These are phyloP conservation scores for Ganaspis brasiliensis DNA, from an alignment of 2,888 invertebrate species.

Conservation along the genomic window DNA sequence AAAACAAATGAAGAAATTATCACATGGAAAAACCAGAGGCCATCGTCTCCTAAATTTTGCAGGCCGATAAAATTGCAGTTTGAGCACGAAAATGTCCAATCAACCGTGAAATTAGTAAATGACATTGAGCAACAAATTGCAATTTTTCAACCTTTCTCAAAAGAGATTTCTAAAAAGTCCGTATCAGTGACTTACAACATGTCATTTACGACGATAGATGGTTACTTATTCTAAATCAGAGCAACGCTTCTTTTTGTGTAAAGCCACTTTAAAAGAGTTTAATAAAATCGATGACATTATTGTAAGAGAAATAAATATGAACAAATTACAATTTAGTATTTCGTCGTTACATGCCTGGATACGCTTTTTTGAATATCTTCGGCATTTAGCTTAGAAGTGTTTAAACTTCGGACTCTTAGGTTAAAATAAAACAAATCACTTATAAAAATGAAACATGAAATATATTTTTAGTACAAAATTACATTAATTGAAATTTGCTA, in stretches of 20 bases:
- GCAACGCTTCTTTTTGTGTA: not conserved
- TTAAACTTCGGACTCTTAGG: no score
- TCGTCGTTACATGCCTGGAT: not conserved
- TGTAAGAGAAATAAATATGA: not conserved
- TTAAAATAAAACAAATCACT: no score
- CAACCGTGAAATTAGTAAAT: conserved; percentile 44
- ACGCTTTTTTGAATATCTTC: not conserved
- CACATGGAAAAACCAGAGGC: conserved; percentile 53
- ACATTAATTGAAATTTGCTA: no score
- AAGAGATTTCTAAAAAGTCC: conserved; percentile 44
- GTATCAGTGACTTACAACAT: conserved; percentile 22
- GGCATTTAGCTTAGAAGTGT: not conserved
- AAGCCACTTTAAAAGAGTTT: conserved; percentile 15
- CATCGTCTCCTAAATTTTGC: conserved; percentile 55
- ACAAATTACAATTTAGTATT: not conserved
- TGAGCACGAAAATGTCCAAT: conserved; percentile 48
- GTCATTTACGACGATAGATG: conserved; percentile 56
- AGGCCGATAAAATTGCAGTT: conserved; percentile 58
- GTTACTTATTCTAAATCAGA: conserved; percentile 14
- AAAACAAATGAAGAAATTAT: conserved; percentile 37
- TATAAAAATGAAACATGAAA: no score
- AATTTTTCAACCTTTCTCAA: conserved; percentile 46
- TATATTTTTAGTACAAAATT: no score
- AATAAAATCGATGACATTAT: conserved; percentile 11
- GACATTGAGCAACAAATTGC: conserved; percentile 55